Evolutionary conservation across 1,140 invertebrate species (phyloP).

Genomic region (Palaemon carinicauda): DNA sequence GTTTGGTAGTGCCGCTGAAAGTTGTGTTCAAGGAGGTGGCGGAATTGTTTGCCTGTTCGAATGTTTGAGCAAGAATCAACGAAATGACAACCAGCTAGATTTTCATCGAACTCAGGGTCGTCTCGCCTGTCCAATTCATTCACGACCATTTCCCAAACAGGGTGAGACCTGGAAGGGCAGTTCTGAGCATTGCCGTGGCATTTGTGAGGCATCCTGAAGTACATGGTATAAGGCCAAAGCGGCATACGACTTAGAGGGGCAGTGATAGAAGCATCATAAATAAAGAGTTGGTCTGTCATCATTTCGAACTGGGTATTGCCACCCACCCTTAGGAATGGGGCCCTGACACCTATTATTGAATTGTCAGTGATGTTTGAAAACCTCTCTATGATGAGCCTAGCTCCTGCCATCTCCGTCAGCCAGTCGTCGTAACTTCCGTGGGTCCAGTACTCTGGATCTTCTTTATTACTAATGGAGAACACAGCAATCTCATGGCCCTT

Average conservation of each 20-base stretch:
- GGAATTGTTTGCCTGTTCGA: slow-evolving; percentile 74
- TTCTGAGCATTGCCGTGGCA: slow-evolving; percentile 93
- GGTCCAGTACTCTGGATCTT: slow-evolving; percentile 88
- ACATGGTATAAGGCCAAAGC: slow-evolving; percentile 95
- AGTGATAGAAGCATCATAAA: slow-evolving; percentile 93
- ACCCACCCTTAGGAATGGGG: slow-evolving; percentile 88
- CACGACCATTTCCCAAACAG: slow-evolving; percentile 96
- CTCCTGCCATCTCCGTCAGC: slow-evolving; percentile 96
- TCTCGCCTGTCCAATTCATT: slow-evolving; percentile 92
- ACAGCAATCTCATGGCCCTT: slow-evolving; percentile 92
- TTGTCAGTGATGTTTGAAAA: slow-evolving; percentile 92
- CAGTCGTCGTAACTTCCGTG: slow-evolving; percentile 88
- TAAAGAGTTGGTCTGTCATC: slow-evolving; percentile 94
- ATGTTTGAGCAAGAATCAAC: slow-evolving; percentile 94
- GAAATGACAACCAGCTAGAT: slow-evolving; percentile 88
- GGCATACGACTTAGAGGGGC: slow-evolving; percentile 86
- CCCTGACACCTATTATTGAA: slow-evolving; percentile 86
- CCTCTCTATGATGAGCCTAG: slow-evolving; percentile 69
- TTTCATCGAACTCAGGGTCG: slow-evolving; percentile 89
- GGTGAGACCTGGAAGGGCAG: slow-evolving; percentile 87
- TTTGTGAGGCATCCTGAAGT: slow-evolving; percentile 94
- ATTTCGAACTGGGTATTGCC: slow-evolving; percentile 95
- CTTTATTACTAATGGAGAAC: slow-evolving; percentile 92
- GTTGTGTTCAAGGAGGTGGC: slow-evolving; percentile 83
- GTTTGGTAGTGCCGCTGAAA: slow-evolving; percentile 92